These are phyloP conservation scores for Calyptomena viridis DNA, from an alignment of 2,113 vertebrate genomes.

Conservation along the genomic window DNA sequence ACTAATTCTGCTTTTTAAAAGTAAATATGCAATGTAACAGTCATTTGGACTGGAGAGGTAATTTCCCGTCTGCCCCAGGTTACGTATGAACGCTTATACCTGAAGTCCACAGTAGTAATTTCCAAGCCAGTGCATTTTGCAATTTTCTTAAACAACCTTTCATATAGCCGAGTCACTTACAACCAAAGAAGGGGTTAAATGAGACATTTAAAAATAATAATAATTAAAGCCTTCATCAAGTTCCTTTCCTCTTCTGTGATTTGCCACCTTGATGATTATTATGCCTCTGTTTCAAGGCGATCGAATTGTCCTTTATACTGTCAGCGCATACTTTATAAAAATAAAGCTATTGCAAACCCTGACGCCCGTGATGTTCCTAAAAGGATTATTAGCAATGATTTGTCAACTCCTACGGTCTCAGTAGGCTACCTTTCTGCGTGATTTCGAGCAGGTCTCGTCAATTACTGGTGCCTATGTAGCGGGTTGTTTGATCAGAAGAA, in stretches of 20 bases:
- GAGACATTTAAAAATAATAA: not conserved
- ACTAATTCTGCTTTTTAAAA: not conserved
- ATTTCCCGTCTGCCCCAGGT: fast-evolving
- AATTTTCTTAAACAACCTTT: not conserved
- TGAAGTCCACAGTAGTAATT: not conserved
- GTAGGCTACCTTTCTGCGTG: slow-evolving; percentile 83
- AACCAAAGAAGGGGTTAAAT: not conserved
- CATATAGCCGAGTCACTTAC: not conserved
- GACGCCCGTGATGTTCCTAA: slow-evolving; percentile 70
- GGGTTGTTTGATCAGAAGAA: slow-evolving; percentile 79
- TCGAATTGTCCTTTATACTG: slow-evolving; percentile 60
- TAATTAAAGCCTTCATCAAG: not conserved
- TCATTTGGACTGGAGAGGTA: not conserved
- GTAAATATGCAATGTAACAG: not conserved
- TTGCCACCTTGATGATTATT: slow-evolving; percentile 2
- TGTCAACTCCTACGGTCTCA: slow-evolving; percentile 78
- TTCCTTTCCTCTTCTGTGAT: not conserved
- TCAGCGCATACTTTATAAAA: slow-evolving; percentile 73
- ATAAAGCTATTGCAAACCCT: slow-evolving; percentile 68
- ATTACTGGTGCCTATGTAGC: slow-evolving; percentile 81
- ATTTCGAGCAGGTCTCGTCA: slow-evolving; percentile 79
- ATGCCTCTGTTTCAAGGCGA: slow-evolving; percentile 17
- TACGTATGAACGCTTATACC: fast-evolving
- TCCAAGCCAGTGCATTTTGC: not conserved
- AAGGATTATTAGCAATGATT: slow-evolving; percentile 82